Conservation (phyloP, 2,888 invertebrate genomes). For the Zygaena filipendulae region DNA sequence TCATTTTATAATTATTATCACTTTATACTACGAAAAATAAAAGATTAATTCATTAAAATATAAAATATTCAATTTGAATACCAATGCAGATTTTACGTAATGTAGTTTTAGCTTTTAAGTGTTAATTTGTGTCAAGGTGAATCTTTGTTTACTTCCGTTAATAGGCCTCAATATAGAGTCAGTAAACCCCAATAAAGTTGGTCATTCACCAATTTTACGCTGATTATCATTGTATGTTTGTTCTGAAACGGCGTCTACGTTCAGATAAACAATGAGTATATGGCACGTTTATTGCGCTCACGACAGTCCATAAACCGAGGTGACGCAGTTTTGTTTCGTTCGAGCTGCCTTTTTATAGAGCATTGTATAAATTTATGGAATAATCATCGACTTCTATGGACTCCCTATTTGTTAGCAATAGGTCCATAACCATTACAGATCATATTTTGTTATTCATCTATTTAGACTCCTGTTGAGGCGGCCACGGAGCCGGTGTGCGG, state of each 20-base stretch:
- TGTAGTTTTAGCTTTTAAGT: no score
- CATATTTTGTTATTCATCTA: no score
- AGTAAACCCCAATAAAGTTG: conserved; percentile 35
- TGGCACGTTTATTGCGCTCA: conserved; percentile 30
- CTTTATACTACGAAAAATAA: no score
- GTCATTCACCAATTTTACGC: conserved; percentile 46
- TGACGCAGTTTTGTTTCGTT: conserved; percentile 60
- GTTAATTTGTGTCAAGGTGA: conserved; percentile 56
- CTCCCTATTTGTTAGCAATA: conserved; percentile 51
- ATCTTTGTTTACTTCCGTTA: conserved; percentile 25
- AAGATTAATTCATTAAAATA: no score
- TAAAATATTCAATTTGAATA: no score
- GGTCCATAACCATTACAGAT: conserved; percentile 61
- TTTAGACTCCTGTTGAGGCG: no score
- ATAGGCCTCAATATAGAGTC: conserved; percentile 25
- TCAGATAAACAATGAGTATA: conserved; percentile 38
- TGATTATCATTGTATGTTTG: conserved; percentile 32
- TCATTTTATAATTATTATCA: no score
- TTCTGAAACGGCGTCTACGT: conserved; percentile 27
- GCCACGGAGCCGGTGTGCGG: no score
- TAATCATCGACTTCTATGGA: conserved; percentile 65
- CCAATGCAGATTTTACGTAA: no score
- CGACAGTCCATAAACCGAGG: conserved; percentile 49
- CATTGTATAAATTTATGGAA: conserved; percentile 67
- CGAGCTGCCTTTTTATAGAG: conserved; percentile 56